Conservation (phyloP, 1,140 invertebrate genomes). For the Drosophila funebris region DNA sequence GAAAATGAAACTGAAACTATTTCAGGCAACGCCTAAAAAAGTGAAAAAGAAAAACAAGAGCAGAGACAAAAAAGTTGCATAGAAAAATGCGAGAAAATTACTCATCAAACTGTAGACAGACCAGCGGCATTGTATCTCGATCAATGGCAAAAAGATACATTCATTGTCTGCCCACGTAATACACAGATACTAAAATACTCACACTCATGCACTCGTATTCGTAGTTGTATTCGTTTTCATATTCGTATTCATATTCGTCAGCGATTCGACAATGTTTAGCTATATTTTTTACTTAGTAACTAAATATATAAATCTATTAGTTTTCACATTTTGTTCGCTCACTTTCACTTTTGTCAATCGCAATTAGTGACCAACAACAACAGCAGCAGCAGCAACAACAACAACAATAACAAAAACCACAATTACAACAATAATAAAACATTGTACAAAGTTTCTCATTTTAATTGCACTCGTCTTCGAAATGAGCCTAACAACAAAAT, state of each 20-base stretch:
- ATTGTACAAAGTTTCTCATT: slow-evolving; percentile 61
- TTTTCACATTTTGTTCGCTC: slow-evolving; percentile 40
- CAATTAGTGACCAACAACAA: slow-evolving; percentile 54
- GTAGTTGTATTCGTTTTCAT: not conserved
- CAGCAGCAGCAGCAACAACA: slow-evolving; percentile 33
- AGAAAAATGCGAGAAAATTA: slow-evolving; percentile 59
- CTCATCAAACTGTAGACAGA: slow-evolving; percentile 42
- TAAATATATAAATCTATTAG: slow-evolving; percentile 50
- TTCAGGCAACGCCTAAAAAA: slow-evolving; percentile 30
- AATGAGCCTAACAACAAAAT: slow-evolving; percentile 46
- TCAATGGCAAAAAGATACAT: slow-evolving; percentile 7
- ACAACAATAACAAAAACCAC: not conserved
- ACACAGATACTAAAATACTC: not conserved
- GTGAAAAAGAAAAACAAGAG: not conserved
- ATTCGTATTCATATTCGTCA: too few species aligned
- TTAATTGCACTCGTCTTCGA: slow-evolving; percentile 51
- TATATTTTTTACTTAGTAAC: slow-evolving; percentile 37
- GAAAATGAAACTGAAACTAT: slow-evolving; percentile 49
- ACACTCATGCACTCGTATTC: not conserved
- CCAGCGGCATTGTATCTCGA: slow-evolving; percentile 15
- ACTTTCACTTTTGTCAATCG: slow-evolving; percentile 68
- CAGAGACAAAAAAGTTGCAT: slow-evolving; percentile 20
- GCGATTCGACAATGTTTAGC: not conserved
- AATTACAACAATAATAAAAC: slow-evolving; percentile 5
- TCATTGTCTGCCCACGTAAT: slow-evolving; percentile 20